phyloP scores from a whole-genome alignment of 1,140 invertebrate species.

The Venturia canescens region DNA sequence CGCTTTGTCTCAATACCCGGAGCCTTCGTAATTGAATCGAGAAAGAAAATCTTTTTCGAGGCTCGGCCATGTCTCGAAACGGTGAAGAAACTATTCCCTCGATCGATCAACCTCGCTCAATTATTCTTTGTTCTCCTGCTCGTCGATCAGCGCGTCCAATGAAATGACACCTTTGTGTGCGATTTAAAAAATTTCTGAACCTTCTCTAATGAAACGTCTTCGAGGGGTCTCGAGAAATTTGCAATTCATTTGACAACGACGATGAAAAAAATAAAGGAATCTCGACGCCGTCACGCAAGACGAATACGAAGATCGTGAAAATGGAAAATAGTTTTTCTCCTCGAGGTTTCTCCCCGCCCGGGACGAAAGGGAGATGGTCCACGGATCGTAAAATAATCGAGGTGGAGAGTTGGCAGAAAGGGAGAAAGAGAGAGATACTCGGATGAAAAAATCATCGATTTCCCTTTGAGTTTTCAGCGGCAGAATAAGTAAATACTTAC shows the following conservation, averaged over 20 bases:
- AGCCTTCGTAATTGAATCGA: too few species aligned
- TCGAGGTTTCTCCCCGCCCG: not conserved
- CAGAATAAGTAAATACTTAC: not conserved
- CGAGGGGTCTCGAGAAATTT: too few species aligned
- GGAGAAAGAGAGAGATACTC: slow-evolving; percentile 22
- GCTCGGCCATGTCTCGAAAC: too few species aligned
- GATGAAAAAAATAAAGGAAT: not conserved
- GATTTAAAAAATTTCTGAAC: too few species aligned
- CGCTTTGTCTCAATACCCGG: too few species aligned
- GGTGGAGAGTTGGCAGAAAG: slow-evolving; percentile 30
- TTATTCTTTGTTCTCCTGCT: too few species aligned
- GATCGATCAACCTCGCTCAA: too few species aligned
- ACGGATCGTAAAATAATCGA: slow-evolving; percentile 35
- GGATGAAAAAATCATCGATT: slow-evolving; percentile 65
- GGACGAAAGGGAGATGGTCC: slow-evolving; percentile 15
- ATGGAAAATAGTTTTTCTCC: not conserved
- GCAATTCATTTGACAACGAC: not conserved
- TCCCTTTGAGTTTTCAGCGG: slow-evolving; percentile 53
- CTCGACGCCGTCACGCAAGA: not conserved
- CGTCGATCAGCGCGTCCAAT: too few species aligned
- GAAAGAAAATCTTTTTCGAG: too few species aligned
- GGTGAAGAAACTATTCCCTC: too few species aligned
- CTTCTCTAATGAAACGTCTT: too few species aligned
- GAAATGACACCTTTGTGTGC: too few species aligned
- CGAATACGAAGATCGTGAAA: not conserved